Evolutionary conservation across 2,888 invertebrate genomes (phyloP).

Genomic region (Plebejus argus): DNA sequence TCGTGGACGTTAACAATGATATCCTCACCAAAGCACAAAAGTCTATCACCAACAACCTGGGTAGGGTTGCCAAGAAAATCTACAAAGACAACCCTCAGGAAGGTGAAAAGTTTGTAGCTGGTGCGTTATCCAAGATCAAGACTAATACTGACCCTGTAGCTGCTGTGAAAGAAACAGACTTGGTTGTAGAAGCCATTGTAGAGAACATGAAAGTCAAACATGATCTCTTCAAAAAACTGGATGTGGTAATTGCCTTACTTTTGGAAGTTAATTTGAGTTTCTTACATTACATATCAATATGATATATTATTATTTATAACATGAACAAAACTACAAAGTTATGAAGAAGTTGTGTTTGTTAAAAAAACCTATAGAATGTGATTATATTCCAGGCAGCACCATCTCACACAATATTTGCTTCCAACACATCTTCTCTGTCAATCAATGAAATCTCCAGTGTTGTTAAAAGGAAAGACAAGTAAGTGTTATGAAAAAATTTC

Average conservation of each 20-base stretch:
- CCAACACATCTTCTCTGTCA: constrained; percentile 94
- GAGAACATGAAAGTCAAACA: constrained; percentile 90
- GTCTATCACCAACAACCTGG: constrained; percentile 85
- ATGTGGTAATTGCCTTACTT: constrained; percentile 68
- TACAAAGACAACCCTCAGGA: constrained; percentile 84
- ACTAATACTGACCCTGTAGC: constrained; percentile 82
- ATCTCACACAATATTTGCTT: constrained; percentile 88
- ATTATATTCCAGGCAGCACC: constrained; percentile 81
- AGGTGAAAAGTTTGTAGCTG: constrained; percentile 84
- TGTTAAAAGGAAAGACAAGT: constrained; percentile 85
- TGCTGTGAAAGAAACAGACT: constrained; percentile 84
- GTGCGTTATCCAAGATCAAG: constrained; percentile 82
- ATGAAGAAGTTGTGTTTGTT: not conserved
- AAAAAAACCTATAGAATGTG: not conserved
- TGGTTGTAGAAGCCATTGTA: constrained; percentile 93
- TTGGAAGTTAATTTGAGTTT: not conserved
- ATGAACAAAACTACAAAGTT: not conserved
- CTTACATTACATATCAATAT: too few relatives aligned
- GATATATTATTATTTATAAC: too few relatives aligned
- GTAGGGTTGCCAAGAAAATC: constrained; percentile 89
- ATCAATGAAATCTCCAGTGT: constrained; percentile 90
- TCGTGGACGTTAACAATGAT: constrained; percentile 89
- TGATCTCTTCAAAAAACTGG: constrained; percentile 87
- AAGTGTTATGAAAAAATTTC: constrained; percentile 38
- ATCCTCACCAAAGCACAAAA: constrained; percentile 86